Evolutionary conservation across 2,797 vertebrate genomes (phyloP), one percentile per base, ranked within the genome.

Genomic region (Anguilla anguilla): DNA sequence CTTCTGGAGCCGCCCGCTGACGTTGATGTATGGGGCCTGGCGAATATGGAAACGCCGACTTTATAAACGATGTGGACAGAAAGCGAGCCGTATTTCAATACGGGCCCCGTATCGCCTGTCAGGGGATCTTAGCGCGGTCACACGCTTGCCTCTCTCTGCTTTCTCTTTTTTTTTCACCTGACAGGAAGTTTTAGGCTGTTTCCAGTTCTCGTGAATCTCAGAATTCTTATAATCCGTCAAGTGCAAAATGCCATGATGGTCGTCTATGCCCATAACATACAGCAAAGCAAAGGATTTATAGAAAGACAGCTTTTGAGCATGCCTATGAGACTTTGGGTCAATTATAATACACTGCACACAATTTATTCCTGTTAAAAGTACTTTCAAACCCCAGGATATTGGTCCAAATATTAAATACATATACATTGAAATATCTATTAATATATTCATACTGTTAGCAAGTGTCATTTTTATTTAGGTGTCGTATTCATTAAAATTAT

Each of bases 61-160:
- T 91, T 91, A 89, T 88, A 85, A 90, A 86, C 86, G 83, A 79
- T n/a, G 43, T 61, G 86, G 86, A 72, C 84, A 83, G 84, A 89
- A 86, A 88, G 67, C 83, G 89, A 88, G 77, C 87, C 85, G 89
- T 88, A 90, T 90, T 91, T 90, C 89, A 91, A 88, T 89, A 89
- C 87, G 77, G 17, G 83, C 6, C 55, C 55, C 25, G 39, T 39
- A 2, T 28, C 13, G 49, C 46, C 82, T 55, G 46, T 55, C 82
- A 57, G 28, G 55, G n/a, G 25, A 28, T 57, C 49, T 53, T 83
- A 83, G 17, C 3, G 39, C 10, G 11, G 43, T n/a, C 43, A 25
- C 51, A 35, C 17, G n/a, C 15, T 31, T 17, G 83, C 28, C 28
- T 46, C 10, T 43, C 19, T 64, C 59, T 84, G 55, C 25, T 67